Conservation (phyloP, 1,140 invertebrate genomes). For the Leptopilina clavipes region DNA sequence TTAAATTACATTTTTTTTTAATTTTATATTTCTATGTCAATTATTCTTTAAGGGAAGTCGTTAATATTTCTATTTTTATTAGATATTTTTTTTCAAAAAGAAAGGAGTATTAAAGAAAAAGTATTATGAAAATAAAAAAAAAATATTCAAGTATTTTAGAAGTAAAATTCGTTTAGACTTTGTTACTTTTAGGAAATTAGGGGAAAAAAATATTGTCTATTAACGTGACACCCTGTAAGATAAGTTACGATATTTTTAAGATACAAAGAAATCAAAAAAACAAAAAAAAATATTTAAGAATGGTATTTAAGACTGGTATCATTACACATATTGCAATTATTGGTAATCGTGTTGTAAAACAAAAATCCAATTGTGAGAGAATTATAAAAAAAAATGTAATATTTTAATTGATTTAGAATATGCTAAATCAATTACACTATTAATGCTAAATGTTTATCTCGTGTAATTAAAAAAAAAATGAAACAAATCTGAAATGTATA, state of each 20-base stretch:
- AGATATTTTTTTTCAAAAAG: background rate
- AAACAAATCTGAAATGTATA: conserved; percentile 1
- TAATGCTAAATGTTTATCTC: conserved; percentile 9
- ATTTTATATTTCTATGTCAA: background rate
- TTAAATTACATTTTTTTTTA: no score
- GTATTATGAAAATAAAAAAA: background rate
- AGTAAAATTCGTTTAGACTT: background rate
- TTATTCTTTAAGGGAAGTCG: no score
- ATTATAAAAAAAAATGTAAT: background rate
- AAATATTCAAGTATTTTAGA: background rate
- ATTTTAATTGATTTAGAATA: background rate
- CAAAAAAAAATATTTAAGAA: background rate
- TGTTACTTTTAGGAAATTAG: no score
- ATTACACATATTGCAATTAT: background rate
- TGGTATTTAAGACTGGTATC: background rate
- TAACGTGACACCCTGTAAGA: conserved; percentile 13
- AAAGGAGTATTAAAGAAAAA: background rate
- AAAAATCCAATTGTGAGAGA: background rate
- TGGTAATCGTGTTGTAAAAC: background rate
- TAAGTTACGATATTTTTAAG: conserved; percentile 24
- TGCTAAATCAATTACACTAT: background rate
- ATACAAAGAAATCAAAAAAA: conserved; percentile 1
- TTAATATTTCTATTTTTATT: no score
- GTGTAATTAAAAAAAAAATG: conserved; percentile 9
- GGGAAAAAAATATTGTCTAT: background rate